Conservation (phyloP, 2,888 invertebrate species). For the Elmis aenea region DNA sequence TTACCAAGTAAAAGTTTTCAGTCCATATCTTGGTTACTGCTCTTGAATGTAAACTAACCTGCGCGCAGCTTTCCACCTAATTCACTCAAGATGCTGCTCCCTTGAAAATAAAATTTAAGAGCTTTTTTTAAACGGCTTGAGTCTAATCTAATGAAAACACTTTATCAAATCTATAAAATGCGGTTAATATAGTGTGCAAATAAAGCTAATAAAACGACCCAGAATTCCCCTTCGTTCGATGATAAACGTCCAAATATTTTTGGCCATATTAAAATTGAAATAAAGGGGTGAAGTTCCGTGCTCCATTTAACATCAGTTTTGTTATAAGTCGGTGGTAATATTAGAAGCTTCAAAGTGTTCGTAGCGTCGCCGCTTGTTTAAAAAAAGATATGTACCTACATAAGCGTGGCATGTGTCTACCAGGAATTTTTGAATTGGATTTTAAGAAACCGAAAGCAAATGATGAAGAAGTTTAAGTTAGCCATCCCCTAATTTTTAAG, state of each 20-base stretch:
- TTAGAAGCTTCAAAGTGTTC: too few relatives aligned
- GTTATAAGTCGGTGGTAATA: too few relatives aligned
- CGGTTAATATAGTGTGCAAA: constrained; percentile 19
- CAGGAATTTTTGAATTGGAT: too few relatives aligned
- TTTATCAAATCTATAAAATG: constrained; percentile 24
- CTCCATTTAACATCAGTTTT: too few relatives aligned
- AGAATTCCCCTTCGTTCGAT: constrained; percentile 7
- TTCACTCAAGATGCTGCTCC: constrained; percentile 25
- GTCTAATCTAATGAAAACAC: constrained; percentile 26
- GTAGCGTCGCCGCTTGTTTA: too few relatives aligned
- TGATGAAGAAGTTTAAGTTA: too few relatives aligned
- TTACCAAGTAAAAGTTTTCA: constrained; percentile 26
- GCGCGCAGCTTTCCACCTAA: constrained; percentile 25
- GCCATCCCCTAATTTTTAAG: too few relatives aligned
- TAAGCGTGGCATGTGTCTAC: too few relatives aligned
- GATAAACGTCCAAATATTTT: constrained; percentile 10
- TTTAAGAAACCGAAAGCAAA: too few relatives aligned
- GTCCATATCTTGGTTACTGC: constrained; percentile 27
- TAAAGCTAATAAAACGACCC: constrained; percentile 18
- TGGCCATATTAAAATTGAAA: constrained; percentile 13
- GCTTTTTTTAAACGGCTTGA: constrained; percentile 18
- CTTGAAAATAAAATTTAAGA: constrained; percentile 24
- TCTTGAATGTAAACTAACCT: constrained; percentile 27
- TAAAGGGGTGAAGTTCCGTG: constrained; percentile 8
- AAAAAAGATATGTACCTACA: too few relatives aligned